These are phyloP conservation scores for Fundulus diaphanus DNA, from an alignment of 2,797 vertebrate species.

Conservation along the genomic window DNA sequence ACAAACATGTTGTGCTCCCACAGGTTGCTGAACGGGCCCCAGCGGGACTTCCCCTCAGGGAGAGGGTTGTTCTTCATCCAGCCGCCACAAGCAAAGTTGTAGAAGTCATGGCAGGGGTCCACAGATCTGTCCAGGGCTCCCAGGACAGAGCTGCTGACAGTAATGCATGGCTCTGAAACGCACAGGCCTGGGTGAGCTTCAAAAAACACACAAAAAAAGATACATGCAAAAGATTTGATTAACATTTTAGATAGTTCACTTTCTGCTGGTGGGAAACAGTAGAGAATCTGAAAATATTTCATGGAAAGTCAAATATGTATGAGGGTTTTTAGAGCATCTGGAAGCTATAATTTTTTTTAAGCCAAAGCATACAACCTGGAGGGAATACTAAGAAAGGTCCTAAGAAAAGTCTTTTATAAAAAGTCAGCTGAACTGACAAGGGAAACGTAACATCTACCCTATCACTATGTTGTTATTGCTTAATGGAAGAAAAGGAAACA, in stretches of 20 bases:
- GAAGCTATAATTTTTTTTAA: constrained; percentile 55
- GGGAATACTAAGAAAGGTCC: constrained; percentile 31
- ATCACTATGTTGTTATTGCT: neutral
- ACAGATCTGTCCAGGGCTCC: constrained; percentile 87
- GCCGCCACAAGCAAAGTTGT: constrained; percentile 92
- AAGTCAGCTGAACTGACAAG: neutral
- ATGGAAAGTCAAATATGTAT: constrained; percentile 23
- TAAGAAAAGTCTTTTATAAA: constrained; percentile 23
- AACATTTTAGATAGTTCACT: constrained; percentile 3
- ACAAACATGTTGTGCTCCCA: constrained; percentile 97
- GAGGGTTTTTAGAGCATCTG: constrained; percentile 51
- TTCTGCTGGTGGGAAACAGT: constrained; percentile 12
- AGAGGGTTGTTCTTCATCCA: constrained; percentile 95
- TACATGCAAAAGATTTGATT: neutral
- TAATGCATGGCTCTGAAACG: constrained; percentile 89
- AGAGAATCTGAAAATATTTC: constrained; percentile 45
- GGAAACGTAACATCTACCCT: neutral
- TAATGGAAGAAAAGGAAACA: neutral
- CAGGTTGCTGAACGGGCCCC: constrained; percentile 94
- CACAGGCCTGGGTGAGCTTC: constrained; percentile 85
- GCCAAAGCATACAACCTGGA: constrained; percentile 47
- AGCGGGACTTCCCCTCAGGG: constrained; percentile 94
- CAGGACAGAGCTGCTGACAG: constrained; percentile 87
- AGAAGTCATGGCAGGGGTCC: constrained; percentile 96
- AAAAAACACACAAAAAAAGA: too few relatives aligned